Evolutionary conservation across 35 echinoderm and acorn worm genomes (phyloP).

Genomic region (Apostichopus parvimensis): DNA sequence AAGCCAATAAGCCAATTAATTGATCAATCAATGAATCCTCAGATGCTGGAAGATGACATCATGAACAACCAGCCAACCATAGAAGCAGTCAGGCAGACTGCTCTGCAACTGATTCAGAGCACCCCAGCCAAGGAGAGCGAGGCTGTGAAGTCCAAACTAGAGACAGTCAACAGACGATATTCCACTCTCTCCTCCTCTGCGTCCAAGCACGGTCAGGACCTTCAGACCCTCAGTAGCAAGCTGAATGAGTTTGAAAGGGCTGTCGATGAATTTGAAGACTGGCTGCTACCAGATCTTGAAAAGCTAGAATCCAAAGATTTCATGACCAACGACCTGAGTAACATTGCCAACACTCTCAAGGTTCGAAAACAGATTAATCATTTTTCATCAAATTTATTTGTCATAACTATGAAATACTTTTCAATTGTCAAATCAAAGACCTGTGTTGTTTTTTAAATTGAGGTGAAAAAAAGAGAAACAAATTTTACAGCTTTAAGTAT

Average conservation of each 20-base stretch:
- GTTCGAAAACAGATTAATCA: not conserved
- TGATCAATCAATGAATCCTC: no score
- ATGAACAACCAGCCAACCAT: constrained; percentile 77
- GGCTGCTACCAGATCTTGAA: constrained; percentile 86
- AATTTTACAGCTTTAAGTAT: not conserved
- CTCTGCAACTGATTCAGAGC: constrained; percentile 73
- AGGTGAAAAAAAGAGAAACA: not conserved
- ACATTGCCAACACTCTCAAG: constrained; percentile 75
- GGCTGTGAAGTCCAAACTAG: constrained; percentile 74
- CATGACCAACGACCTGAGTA: constrained; percentile 68
- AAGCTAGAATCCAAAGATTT: constrained; percentile 79
- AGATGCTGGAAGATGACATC: constrained; percentile 91
- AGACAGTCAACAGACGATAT: constrained; percentile 78
- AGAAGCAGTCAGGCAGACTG: constrained; percentile 76
- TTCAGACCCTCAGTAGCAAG: constrained; percentile 64
- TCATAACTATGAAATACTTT: no score
- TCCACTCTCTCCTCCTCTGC: constrained; percentile 56
- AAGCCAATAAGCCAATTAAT: no score
- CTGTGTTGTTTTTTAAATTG: not conserved
- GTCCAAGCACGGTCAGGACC: constrained; percentile 68
- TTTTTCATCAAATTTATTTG: no score
- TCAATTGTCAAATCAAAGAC: no score
- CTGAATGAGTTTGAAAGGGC: constrained; percentile 78
- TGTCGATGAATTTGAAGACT: constrained; percentile 93
- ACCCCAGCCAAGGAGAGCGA: constrained; percentile 61